Conservation (phyloP, 2,113 vertebrate genomes). For the Lasiurus borealis region DNA sequence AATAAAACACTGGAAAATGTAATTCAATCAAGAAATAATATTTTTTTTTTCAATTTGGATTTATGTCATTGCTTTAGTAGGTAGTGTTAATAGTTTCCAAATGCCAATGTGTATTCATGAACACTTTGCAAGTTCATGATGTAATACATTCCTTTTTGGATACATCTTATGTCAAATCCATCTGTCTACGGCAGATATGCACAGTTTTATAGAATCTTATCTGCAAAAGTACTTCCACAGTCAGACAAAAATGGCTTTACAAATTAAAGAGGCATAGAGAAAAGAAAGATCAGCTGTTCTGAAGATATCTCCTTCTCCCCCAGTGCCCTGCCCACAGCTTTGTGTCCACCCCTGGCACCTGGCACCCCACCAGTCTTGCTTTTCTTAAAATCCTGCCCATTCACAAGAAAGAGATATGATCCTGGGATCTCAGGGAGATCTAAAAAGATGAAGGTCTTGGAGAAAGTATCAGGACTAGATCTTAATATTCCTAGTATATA, state of each 20-base stretch:
- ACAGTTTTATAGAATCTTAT: constrained; percentile 52
- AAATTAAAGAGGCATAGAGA: constrained; percentile 27
- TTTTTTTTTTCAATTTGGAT: constrained; percentile 64
- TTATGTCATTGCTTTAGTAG: constrained; percentile 64
- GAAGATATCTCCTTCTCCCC: not conserved
- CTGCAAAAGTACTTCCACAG: constrained; percentile 59
- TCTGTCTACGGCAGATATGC: constrained; percentile 68
- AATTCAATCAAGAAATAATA: constrained; percentile 64
- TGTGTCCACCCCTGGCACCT: not conserved
- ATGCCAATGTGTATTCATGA: constrained; percentile 64
- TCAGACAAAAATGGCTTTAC: constrained; percentile 43
- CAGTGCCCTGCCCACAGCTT: not conserved
- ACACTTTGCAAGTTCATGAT: constrained; percentile 66
- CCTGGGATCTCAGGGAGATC: not conserved
- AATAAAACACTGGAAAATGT: constrained; percentile 56
- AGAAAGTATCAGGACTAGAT: not conserved
- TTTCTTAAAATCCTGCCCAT: constrained; percentile 5
- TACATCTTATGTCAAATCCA: constrained; percentile 75
- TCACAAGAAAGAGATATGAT: not conserved
- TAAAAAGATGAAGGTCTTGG: not conserved
- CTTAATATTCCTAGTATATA: rapidly evolving
- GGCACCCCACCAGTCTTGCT: not conserved
- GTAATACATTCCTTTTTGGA: constrained; percentile 67
- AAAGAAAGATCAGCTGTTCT: not conserved
- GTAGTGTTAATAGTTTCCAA: constrained; percentile 72